phyloP scores from a whole-genome alignment of 2,797 vertebrate species.

The Moxostoma hubbsi region DNA sequence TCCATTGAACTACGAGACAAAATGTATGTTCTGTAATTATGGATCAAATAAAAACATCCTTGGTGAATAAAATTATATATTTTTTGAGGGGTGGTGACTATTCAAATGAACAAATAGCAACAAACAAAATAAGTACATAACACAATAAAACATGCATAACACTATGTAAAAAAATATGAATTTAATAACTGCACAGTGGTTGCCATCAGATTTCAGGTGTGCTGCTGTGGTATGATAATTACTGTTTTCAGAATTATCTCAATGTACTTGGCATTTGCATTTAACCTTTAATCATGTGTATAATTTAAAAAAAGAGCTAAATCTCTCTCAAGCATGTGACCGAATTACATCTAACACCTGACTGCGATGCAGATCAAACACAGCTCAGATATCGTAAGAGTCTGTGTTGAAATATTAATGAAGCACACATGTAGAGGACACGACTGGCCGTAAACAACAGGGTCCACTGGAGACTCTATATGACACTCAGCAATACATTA shows the following conservation, averaged over 20 bases:
- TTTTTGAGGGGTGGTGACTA: too few relatives aligned
- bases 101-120: background rate
- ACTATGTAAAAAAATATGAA: background rate
- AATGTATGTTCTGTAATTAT: too few relatives aligned
- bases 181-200: background rate
- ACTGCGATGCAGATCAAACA: slow-evolving; percentile 1
- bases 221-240: slow-evolving; percentile 17
- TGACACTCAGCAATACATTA: slow-evolving; percentile 18
- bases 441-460: slow-evolving; percentile 9
- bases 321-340: slow-evolving; percentile 14
- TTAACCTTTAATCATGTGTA: slow-evolving; percentile 52
- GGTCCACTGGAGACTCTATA: background rate
- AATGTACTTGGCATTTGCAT: slow-evolving; percentile 43
- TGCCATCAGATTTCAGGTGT: background rate
- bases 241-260: slow-evolving; percentile 44
- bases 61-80: too few relatives aligned
- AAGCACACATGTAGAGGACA: slow-evolving; percentile 8
- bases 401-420: slow-evolving; percentile 25
- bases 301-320: slow-evolving; percentile 42
- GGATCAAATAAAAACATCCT: too few relatives aligned
- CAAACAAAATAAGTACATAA: background rate
- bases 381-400: slow-evolving; percentile 6
- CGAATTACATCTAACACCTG: background rate
- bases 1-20: too few relatives aligned
- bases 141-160: background rate